Evolutionary conservation across 2,797 vertebrate species (phyloP).

Genomic region (Enteromius unitaeniatus): DNA sequence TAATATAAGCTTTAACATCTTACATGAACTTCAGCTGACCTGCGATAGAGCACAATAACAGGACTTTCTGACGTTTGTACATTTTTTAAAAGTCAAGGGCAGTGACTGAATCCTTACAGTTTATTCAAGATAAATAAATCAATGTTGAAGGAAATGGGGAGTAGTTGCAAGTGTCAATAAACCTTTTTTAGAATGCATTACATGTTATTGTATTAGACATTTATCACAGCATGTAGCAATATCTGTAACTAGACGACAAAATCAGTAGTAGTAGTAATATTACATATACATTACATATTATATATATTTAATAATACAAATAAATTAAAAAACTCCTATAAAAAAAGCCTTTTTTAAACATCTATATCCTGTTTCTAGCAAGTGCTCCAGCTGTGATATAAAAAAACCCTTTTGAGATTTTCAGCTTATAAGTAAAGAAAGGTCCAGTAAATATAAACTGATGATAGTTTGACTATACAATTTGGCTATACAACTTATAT

Average conservation of each 20-base stretch:
- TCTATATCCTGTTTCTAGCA: not conserved
- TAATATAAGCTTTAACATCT: not conserved
- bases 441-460: not conserved
- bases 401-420: not conserved
- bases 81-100: not conserved
- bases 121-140: not conserved
- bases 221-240: too few relatives aligned
- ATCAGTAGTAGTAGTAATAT: too few relatives aligned
- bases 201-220: too few relatives aligned
- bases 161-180: not conserved
- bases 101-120: not conserved
- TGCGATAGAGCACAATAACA: not conserved
- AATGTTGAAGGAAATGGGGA: too few relatives aligned
- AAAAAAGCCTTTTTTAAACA: not conserved
- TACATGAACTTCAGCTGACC: not conserved
- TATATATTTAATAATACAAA: not conserved
- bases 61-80: not conserved
- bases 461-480: not conserved
- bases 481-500: not conserved
- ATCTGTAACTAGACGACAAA: too few relatives aligned
- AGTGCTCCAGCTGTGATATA: not conserved
- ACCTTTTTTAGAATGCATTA: not conserved
- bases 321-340: too few relatives aligned
- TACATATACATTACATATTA: too few relatives aligned
- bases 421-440: not conserved